These are phyloP conservation scores for Samia ricini DNA, from an alignment of 1,140 invertebrate species.

Conservation along the genomic window DNA sequence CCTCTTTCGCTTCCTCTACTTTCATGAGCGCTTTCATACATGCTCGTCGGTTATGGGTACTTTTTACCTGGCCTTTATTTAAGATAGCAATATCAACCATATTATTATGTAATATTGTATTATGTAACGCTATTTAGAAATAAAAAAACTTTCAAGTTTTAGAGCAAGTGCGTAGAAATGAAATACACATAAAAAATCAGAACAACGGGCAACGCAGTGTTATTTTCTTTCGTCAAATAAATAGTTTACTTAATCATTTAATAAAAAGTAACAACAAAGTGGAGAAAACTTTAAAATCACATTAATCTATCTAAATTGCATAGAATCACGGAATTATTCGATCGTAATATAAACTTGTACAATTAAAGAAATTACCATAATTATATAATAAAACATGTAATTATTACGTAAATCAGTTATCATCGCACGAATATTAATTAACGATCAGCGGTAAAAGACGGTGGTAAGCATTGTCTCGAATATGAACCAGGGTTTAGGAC, in stretches of 20 bases:
- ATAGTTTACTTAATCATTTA: not conserved
- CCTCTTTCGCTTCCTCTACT: too few relatives aligned
- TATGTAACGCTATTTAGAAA: too few relatives aligned
- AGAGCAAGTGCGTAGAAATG: too few relatives aligned
- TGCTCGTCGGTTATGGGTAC: too few relatives aligned
- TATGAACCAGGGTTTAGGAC: constrained; percentile 34
- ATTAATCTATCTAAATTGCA: not conserved
- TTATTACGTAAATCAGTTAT: constrained; percentile 19
- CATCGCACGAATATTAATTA: constrained; percentile 55
- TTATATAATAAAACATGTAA: not conserved
- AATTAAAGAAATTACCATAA: not conserved
- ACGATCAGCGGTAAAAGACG: constrained; percentile 45
- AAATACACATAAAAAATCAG: too few relatives aligned
- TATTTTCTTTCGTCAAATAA: too few relatives aligned
- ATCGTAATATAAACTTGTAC: not conserved
- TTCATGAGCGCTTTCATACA: too few relatives aligned
- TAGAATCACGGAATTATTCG: not conserved
- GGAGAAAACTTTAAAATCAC: not conserved
- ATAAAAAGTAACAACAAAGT: not conserved
- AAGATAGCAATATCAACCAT: too few relatives aligned
- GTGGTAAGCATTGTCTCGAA: constrained; percentile 67
- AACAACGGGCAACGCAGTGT: too few relatives aligned
- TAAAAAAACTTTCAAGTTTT: too few relatives aligned
- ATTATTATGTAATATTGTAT: too few relatives aligned
- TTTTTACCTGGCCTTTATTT: too few relatives aligned